A percentile compares a stretch with the other conserved stretches of the same genome.
phyloP scores from a whole-genome alignment of 2,888 invertebrate species.

The Aporophyla lueneburgensis region DNA sequence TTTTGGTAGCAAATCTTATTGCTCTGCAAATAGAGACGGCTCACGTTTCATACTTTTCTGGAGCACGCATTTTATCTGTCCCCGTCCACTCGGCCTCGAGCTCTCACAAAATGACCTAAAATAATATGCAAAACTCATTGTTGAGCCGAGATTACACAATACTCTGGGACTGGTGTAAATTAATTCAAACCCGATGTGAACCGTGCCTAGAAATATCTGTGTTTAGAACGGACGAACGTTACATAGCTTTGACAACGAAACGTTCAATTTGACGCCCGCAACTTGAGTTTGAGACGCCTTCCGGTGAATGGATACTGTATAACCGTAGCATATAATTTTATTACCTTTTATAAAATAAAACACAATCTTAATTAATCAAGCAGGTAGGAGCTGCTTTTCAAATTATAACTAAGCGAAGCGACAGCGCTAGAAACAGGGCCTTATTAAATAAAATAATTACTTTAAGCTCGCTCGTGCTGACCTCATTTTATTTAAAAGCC shows the following conservation, averaged over 20 bases:
- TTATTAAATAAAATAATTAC: conserved; percentile 29
- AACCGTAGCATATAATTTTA: background rate
- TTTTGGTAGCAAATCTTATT: background rate
- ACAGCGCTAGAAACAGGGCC: background rate
- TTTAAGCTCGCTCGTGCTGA: conserved; percentile 13
- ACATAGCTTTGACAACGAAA: background rate
- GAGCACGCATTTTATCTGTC: conserved; percentile 16
- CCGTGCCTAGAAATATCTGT: conserved; percentile 12
- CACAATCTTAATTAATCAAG: conserved; percentile 5
- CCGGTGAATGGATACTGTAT: background rate
- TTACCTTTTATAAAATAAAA: background rate
- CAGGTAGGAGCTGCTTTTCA: background rate
- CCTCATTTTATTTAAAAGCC: conserved; percentile 29
- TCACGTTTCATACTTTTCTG: conserved; percentile 17
- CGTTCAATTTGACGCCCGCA: conserved; percentile 34
- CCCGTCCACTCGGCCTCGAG: background rate
- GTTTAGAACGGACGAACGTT: background rate
- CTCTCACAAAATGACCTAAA: background rate
- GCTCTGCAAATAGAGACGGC: background rate
- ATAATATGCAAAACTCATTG: conserved; percentile 31
- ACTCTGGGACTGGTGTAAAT: conserved; percentile 15
- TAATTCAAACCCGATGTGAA: conserved; percentile 8
- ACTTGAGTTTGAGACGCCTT: conserved; percentile 14
- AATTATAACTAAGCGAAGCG: background rate
- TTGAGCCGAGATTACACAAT: conserved; percentile 11